phyloP scores from a whole-genome alignment of 2,113 vertebrate species.

The Dicaeum eximium region DNA sequence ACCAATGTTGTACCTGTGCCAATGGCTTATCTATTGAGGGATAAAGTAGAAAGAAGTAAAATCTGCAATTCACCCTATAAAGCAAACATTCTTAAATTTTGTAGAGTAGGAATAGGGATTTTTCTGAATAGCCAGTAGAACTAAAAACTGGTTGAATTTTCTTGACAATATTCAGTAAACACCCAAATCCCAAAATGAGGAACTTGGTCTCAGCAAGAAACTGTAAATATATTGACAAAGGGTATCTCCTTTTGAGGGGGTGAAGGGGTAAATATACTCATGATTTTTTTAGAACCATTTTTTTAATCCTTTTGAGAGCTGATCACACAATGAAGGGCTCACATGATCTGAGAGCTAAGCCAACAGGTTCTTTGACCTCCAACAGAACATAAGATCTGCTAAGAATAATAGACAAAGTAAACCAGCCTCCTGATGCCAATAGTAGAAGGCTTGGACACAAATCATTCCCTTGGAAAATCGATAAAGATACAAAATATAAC shows the following conservation, averaged over 20 bases:
- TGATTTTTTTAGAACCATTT: neutral
- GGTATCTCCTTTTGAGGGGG: neutral
- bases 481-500: neutral
- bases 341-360: neutral
- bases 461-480: neutral
- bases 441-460: neutral
- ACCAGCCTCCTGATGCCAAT: neutral
- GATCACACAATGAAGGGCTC: neutral
- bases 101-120: accelerated
- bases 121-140: neutral
- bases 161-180: neutral
- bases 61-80: neutral
- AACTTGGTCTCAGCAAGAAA: neutral
- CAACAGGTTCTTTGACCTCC: neutral
- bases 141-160: neutral
- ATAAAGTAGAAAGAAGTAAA: neutral
- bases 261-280: neutral
- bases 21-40: neutral
- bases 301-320: neutral
- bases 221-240: neutral
- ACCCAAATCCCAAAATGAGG: neutral
- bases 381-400: neutral
- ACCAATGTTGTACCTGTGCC: no score
- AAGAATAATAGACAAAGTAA: neutral
- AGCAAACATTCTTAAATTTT: neutral